Base-by-base conservation (phyloP, 2,797 vertebrate genomes). In the Gallirallus australis region DNA sequence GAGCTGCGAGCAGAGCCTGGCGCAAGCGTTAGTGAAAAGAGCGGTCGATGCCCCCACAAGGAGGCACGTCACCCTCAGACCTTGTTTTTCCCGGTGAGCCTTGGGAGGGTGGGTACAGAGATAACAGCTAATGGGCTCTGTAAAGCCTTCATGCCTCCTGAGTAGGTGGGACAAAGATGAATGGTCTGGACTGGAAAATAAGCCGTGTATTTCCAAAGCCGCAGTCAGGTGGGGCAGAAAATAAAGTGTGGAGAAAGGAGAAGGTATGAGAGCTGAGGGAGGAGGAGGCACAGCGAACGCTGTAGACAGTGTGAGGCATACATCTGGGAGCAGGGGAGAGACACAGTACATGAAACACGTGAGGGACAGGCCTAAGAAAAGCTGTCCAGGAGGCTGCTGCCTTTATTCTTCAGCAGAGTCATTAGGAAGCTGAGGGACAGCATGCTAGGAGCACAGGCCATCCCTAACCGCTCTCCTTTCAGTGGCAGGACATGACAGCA, bases 121-220 rank as follows among this genome's bases (percentile, higher is more conserved):
- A 81, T 81, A 94, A 53, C 60, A 93, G 85, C 79, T 91, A 96
- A 95, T 52, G 79, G 91, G 87, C 79, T 90, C 94, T 79, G 85
- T 63, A 96, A 92, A 90, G 92, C 79, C 93, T 88, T 89, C 92
- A 89, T 94, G 94, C 57, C 87, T 93, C 6, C 0, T 31, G 63
- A 96, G 82, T 82, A 92, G 94, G 91, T 86, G 93, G 93, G 93
- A 97, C 94, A 76, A 79, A 94, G 96, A 94, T 83, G 86, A 93
- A 94, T 88, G 31, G 91, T 4, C 48, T 31, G 70, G 72, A 91
- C 10, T 83, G 87, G 70, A 76, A 96, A 94, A 28, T 19, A 81
- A 95, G 76, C 14, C 61, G 76, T 24, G 75, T 82, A 47, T 83
- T 88, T 86, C 7, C 13, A 86, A 88, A 91, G 84, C 89, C 61